Conservation (phyloP, 2,888 invertebrate genomes). For the Leptothorax acervorum region DNA sequence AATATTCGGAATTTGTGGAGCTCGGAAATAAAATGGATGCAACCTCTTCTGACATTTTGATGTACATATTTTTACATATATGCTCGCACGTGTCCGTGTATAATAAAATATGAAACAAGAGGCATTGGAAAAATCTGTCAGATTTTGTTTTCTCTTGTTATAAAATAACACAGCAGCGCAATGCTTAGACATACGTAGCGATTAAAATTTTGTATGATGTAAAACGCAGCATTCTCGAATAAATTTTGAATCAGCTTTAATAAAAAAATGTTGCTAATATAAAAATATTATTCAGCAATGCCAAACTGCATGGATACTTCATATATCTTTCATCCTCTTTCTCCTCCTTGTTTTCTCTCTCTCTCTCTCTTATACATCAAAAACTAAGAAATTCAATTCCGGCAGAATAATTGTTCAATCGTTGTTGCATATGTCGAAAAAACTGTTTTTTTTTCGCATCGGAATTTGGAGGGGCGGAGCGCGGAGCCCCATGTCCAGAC, state of each 20-base stretch:
- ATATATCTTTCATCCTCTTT: not conserved
- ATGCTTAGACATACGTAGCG: not conserved
- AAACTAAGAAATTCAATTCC: not conserved
- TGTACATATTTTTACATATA: conserved; percentile 32
- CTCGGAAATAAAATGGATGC: not conserved
- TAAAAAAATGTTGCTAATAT: not conserved
- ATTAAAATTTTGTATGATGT: not conserved
- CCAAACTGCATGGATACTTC: not conserved
- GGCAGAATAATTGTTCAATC: conserved; percentile 10
- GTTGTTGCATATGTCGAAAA: not conserved
- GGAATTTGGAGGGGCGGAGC: conserved; percentile 11
- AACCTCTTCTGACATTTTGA: conserved; percentile 15
- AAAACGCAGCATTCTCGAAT: not conserved
- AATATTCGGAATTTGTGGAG: conserved; percentile 26
- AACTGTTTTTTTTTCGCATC: conserved; percentile 9
- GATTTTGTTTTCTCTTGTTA: not conserved
- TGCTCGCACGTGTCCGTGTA: not conserved
- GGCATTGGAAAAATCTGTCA: not conserved
- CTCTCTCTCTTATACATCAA: not conserved
- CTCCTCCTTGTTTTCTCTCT: not conserved
- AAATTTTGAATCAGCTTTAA: not conserved
- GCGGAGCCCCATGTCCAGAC: conserved; percentile 6
- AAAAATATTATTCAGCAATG: not conserved
- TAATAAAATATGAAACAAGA: conserved; percentile 12
- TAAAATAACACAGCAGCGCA: not conserved